Evolutionary conservation across 1,140 invertebrate genomes (phyloP), one percentile per base, ranked within the genome.

Genomic region (Danaus plexippus): DNA sequence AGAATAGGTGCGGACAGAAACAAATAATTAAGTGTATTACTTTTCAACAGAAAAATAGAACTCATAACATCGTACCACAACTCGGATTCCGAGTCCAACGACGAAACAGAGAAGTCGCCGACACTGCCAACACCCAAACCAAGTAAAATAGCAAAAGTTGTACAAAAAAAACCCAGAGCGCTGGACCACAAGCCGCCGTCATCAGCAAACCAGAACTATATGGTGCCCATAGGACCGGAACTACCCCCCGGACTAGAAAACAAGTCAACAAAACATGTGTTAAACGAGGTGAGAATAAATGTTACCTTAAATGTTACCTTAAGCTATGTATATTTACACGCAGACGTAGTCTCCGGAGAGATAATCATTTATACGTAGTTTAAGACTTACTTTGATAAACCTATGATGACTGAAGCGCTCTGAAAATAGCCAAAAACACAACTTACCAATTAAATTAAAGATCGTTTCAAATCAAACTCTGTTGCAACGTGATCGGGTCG

Each of bases 21-120:
- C n/a, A 13, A 47, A 43, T 47, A 42, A 42, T 40, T 55, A 41
- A 53, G 11, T 59, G 9, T 56, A 18, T 42, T 47, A 49, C 43
- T 60, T 54, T 44, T 51, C 75, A 73, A 46, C 73, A 87, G 81
- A 22, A 85, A 80, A 80, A 87, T 85, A 59, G 84, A 87, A 65
- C 61, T 87, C 0, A 87, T 87, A 22, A 85, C 81, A 6, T 87
- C 84, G 18, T 87, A 84, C 46, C 73, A 84, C 64, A 79, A 85
- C 52, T 87, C 84, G 0, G 84, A 87, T 40, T 87, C 84, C 0
- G 84, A 85, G 32, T 87, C 84, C 0, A 80, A 87, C 52, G 80
- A 85, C 52, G 84, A 87, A 59, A 46, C 68, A 9, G 77, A 82
- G 7, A 73, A 52, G 46, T 67, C 72, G 18, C 53, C 57, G 0